phyloP scores from a whole-genome alignment of 2,113 vertebrate genomes.

The Malaclemys terrapin region DNA sequence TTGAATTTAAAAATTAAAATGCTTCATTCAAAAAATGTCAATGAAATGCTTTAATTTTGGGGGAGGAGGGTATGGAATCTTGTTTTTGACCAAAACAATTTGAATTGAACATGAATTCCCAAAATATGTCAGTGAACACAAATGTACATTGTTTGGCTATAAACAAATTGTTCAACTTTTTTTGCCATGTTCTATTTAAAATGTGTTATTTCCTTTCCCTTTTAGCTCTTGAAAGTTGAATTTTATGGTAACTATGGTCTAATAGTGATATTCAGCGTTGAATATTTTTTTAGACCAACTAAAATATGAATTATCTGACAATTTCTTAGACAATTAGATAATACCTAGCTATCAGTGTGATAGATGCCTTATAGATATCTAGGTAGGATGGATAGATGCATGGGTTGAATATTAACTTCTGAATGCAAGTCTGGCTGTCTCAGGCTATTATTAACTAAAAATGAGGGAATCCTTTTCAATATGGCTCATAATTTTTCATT shows the following conservation, averaged over 20 bases:
- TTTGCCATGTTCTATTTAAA: not conserved
- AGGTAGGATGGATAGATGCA: not conserved
- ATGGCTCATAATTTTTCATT: conserved; percentile 73
- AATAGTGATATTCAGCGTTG: not conserved
- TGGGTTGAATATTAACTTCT: not conserved
- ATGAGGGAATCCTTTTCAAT: conserved; percentile 35
- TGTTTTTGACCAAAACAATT: not conserved
- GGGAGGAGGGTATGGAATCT: not conserved
- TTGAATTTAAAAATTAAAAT: not conserved
- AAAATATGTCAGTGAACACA: not conserved
- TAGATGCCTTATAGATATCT: not conserved
- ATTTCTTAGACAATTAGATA: not conserved
- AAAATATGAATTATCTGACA: not conserved
- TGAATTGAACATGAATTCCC: not conserved
- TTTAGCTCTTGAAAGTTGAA: not conserved
- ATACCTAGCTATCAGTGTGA: rapidly evolving
- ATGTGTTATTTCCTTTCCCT: rapidly evolving
- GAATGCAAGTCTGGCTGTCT: not conserved
- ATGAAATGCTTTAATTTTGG: not conserved
- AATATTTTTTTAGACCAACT: not conserved
- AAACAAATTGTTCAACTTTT: not conserved
- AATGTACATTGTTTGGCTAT: not conserved
- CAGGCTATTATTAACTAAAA: not conserved
- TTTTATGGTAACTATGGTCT: not conserved
- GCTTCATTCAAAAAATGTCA: not conserved